These are phyloP conservation scores for Glomeris maerens DNA, from an alignment of 1,140 invertebrate species.

Conservation along the genomic window DNA sequence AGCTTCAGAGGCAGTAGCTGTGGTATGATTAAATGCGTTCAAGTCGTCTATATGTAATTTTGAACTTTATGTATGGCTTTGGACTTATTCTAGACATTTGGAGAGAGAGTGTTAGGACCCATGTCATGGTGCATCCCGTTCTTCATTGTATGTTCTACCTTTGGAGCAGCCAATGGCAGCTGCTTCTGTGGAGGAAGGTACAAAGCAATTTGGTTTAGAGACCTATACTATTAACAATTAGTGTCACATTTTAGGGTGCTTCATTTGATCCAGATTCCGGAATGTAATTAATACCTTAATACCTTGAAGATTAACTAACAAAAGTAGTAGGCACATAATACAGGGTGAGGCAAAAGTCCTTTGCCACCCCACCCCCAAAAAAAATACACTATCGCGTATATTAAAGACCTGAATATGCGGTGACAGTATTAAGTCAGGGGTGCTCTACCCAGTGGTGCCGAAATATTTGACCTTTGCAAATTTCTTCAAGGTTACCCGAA, in stretches of 20 bases:
- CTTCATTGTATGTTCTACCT: constrained; percentile 31
- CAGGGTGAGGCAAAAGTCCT: too few relatives aligned
- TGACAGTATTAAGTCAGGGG: too few relatives aligned
- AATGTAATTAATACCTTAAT: too few relatives aligned
- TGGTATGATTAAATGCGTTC: constrained; percentile 43
- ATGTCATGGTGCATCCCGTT: constrained; percentile 30
- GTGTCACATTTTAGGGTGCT: background rate
- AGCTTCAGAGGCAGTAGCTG: constrained; percentile 66
- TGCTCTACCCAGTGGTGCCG: too few relatives aligned
- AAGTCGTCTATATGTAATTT: background rate
- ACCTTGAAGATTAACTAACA: too few relatives aligned
- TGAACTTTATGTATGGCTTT: background rate
- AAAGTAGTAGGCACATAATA: too few relatives aligned
- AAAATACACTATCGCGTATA: too few relatives aligned
- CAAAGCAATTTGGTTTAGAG: background rate
- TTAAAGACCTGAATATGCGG: too few relatives aligned
- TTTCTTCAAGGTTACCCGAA: too few relatives aligned
- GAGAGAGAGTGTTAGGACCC: constrained; percentile 25
- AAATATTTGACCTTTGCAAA: too few relatives aligned
- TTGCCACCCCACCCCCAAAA: too few relatives aligned
- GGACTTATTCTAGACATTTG: constrained; percentile 25
- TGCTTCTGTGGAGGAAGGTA: constrained; percentile 30
- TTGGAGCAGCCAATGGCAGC: constrained; percentile 32
- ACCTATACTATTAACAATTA: background rate
- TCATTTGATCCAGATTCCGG: too few relatives aligned